Base-by-base conservation (phyloP, 2,888 invertebrate genomes). In the Steinernema carpocapsae region DNA sequence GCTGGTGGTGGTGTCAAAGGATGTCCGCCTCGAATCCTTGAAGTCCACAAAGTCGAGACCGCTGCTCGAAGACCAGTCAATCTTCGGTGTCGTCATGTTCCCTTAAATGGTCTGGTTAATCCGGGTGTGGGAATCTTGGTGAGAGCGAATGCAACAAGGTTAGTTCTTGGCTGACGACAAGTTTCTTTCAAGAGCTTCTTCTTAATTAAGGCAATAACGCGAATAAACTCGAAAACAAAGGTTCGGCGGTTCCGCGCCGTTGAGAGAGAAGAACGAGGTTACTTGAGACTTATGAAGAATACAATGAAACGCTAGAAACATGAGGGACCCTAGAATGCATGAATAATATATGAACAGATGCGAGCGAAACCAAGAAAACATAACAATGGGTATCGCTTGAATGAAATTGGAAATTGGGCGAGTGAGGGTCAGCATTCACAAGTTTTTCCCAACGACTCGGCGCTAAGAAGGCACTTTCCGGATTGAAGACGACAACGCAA, bases 251-350 rank as follows among this genome's bases (percentile, higher is more conserved):
- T n/a, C 4, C 14, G 10, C 48, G 48, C 3, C 19, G 48, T 19
- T 3, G 19, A 14, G 4, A 19, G 17, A 14, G 48, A 48, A 48
- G 48, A 48, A 48, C 17, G 48, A 48, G 48, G 48, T 48, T 48
- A 19, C 48, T 48, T 48, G 48, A 19, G 48, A 48, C 48, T 14
- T 19, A 48, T 6, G 64, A 26, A 32, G 26, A 29, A 64, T 26
- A 64, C 26, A 64, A 64, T 64, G 64, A 64, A 64, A 64, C 64
- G 64, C 64, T 64, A 29, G 64, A 64, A 64, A 64, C 64, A 64
- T 64, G 64, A 64, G 26, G 29, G 64, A 64, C 64, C 32, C 64
- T 17, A 64, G 64, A 64, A 64, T 26, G 64, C 64, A 64, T 64
- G 17, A 64, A 64, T 64, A 64, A 64, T 64, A 64, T 10, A 64